Conservation (phyloP, 2,797 vertebrate genomes). For the Micrastur ruficollis region DNA sequence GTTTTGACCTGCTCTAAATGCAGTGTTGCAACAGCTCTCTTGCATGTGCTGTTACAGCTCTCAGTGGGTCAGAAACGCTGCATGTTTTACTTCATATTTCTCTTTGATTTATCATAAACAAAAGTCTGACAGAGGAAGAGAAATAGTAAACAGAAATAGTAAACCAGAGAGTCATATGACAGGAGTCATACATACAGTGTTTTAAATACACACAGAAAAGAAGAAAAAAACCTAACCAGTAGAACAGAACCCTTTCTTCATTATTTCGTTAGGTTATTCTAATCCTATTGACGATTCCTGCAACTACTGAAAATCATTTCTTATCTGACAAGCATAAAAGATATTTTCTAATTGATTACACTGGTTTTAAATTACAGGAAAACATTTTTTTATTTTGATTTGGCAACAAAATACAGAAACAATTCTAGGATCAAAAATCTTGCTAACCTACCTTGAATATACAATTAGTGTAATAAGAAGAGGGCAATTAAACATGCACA, state of each 20-base stretch:
- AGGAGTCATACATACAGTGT: background rate
- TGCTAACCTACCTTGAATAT: background rate
- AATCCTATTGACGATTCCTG: background rate
- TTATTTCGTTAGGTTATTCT: background rate
- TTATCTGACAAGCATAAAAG: background rate
- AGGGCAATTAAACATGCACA: background rate
- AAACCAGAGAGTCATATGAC: background rate
- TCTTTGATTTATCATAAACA: background rate
- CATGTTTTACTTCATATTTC: background rate
- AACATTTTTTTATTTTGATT: background rate
- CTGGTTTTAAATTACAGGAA: background rate
- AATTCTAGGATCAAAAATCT: background rate
- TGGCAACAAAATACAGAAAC: background rate
- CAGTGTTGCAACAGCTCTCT: background rate
- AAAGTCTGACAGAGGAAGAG: background rate
- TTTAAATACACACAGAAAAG: constrained; percentile 6
- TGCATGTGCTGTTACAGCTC: background rate
- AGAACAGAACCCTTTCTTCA: background rate
- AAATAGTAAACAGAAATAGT: background rate
- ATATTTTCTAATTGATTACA: background rate
- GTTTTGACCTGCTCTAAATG: background rate
- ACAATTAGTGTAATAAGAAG: background rate
- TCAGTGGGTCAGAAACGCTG: background rate
- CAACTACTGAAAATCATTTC: background rate
- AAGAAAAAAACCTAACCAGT: background rate